phyloP scores from a whole-genome alignment of 1,140 invertebrate species.

The Tetramorium parvispinum region DNA sequence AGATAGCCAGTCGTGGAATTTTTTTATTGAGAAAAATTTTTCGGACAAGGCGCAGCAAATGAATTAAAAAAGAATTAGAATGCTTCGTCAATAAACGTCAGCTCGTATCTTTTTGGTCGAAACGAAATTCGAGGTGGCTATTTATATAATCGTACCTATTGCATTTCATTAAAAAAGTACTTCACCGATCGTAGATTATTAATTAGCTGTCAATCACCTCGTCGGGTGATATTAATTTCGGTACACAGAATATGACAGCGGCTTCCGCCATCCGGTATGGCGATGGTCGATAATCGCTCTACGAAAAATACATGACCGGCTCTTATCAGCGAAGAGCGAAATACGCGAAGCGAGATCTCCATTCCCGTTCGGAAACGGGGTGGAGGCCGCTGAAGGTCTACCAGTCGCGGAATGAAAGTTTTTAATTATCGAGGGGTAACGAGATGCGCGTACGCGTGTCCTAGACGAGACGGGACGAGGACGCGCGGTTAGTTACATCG shows the following conservation, averaged over 20 bases:
- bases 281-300: not conserved
- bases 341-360: not conserved
- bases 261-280: not conserved
- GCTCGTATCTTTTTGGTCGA: not conserved
- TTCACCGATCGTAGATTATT: conserved; percentile 19
- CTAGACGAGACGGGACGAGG: not conserved
- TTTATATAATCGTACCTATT: conserved; percentile 6
- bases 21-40: not conserved
- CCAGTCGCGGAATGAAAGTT: conserved; percentile 12
- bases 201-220: conserved; percentile 40
- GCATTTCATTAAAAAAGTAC: conserved; percentile 6
- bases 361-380: too few species aligned
- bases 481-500: conserved; percentile 54
- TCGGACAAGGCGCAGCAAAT: not conserved
- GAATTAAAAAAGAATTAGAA: not conserved
- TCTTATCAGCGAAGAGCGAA: conserved; percentile 18
- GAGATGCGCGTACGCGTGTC: not conserved
- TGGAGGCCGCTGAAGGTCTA: not conserved
- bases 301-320: not conserved
- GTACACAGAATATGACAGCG: not conserved
- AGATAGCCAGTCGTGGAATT: not conserved
- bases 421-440: conserved; percentile 25
- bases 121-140: not conserved
- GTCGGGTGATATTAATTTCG: conserved; percentile 40
- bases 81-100: not conserved